Conservation (phyloP, 2,113 vertebrate species). For the Phaethornis superciliosus region DNA sequence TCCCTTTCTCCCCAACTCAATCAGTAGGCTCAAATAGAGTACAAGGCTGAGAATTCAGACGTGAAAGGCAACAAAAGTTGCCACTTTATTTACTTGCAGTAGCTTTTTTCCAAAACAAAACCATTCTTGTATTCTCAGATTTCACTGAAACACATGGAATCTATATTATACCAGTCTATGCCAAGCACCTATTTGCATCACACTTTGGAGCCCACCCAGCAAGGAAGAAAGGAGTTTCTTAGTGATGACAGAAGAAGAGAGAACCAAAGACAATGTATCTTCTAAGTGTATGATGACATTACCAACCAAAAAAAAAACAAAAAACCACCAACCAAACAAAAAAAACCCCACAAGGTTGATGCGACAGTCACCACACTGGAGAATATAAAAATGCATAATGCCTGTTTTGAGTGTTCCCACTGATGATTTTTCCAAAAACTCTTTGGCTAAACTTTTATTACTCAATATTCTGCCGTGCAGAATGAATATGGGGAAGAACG, state of each 20-base stretch:
- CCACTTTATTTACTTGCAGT: neutral
- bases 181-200: neutral
- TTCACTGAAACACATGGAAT: accelerated
- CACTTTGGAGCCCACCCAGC: neutral
- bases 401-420: neutral
- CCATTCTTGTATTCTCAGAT: neutral
- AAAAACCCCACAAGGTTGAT: neutral
- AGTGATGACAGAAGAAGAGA: neutral
- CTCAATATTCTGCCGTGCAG: neutral
- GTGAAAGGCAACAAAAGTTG: neutral
- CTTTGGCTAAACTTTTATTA: neutral
- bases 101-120: neutral
- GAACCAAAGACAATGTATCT: neutral
- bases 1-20: neutral
- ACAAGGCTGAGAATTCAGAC: neutral
- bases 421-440: neutral
- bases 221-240: neutral
- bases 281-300: neutral
- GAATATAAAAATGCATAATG: neutral
- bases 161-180: neutral
- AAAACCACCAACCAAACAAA: too few species aligned
- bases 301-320: neutral
- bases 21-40: neutral
- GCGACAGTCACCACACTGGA: neutral
- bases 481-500: neutral